phyloP scores from a whole-genome alignment of 2,888 invertebrate species.

The Lutraria lutraria region DNA sequence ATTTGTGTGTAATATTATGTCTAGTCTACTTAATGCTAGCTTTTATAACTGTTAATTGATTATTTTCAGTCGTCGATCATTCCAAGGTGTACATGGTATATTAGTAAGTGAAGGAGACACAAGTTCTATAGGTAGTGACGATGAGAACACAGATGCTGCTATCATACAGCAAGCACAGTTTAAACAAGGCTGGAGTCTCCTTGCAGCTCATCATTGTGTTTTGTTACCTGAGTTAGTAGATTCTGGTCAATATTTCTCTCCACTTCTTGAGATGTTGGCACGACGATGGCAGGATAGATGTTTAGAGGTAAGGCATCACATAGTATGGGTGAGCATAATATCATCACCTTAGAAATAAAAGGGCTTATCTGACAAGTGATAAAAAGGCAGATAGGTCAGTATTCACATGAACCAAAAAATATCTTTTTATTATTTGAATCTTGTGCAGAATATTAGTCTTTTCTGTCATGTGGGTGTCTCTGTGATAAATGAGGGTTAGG shows the following conservation, averaged over 20 bases:
- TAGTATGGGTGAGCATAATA: too few species aligned
- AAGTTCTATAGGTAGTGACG: conserved; percentile 73
- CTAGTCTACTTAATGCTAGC: too few species aligned
- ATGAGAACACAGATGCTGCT: conserved; percentile 68
- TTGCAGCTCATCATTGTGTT: conserved; percentile 98
- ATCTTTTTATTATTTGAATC: neutral
- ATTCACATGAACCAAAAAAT: neutral
- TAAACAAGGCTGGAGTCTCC: conserved; percentile 98
- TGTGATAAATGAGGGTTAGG: neutral
- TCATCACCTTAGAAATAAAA: too few species aligned
- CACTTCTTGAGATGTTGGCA: conserved; percentile 98
- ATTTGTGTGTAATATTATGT: too few species aligned
- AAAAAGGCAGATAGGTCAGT: too few species aligned
- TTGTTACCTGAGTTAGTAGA: conserved; percentile 97
- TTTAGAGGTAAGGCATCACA: conserved; percentile 91
- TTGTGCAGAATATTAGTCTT: neutral
- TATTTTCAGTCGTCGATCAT: conserved; percentile 34
- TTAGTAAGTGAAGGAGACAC: conserved; percentile 67
- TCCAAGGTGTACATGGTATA: conserved; percentile 64
- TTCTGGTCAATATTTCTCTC: conserved; percentile 93
- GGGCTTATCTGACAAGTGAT: too few species aligned
- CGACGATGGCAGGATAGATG: conserved; percentile 99
- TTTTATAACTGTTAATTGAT: neutral
- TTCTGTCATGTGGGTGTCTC: neutral
- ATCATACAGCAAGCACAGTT: conserved; percentile 92